These are phyloP conservation scores for Pontoporia blainvillei DNA, from an alignment of 2,113 vertebrate genomes.

Conservation along the genomic window DNA sequence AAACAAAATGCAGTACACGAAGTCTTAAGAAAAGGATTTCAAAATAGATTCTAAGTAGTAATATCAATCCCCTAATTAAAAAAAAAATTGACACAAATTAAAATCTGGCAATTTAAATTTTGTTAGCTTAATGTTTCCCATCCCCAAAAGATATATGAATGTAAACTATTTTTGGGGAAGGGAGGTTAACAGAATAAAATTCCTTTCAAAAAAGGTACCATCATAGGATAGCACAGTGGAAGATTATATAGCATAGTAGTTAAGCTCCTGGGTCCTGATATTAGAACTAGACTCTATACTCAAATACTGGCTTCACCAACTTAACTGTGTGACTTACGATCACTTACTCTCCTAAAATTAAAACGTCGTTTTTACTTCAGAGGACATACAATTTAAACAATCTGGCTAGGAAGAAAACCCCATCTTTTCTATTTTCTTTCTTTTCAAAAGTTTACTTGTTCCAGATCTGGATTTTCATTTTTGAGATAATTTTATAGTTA, in stretches of 20 bases:
- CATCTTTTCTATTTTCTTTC: neutral
- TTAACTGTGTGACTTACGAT: neutral
- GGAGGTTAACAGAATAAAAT: neutral
- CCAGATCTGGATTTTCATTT: neutral
- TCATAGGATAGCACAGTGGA: neutral
- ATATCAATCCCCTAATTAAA: neutral
- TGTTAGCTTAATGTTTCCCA: neutral
- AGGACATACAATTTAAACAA: neutral
- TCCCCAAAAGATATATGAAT: neutral
- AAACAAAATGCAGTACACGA: neutral
- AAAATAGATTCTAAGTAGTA: neutral
- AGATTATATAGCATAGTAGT: neutral
- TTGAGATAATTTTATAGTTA: neutral
- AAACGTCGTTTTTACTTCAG: neutral
- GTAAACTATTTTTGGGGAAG: neutral
- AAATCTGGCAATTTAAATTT: conserved; percentile 4
- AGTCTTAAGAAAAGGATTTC: neutral
- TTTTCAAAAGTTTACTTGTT: neutral
- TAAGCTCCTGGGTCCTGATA: neutral
- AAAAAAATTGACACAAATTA: neutral
- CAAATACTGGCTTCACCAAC: neutral
- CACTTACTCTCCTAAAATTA: neutral
- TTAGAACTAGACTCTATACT: neutral
- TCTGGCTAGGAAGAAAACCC: neutral
- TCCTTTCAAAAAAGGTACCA: neutral